Evolutionary conservation across 2,113 vertebrate genomes (phyloP).

Genomic region (Nannobrachium achirus): DNA sequence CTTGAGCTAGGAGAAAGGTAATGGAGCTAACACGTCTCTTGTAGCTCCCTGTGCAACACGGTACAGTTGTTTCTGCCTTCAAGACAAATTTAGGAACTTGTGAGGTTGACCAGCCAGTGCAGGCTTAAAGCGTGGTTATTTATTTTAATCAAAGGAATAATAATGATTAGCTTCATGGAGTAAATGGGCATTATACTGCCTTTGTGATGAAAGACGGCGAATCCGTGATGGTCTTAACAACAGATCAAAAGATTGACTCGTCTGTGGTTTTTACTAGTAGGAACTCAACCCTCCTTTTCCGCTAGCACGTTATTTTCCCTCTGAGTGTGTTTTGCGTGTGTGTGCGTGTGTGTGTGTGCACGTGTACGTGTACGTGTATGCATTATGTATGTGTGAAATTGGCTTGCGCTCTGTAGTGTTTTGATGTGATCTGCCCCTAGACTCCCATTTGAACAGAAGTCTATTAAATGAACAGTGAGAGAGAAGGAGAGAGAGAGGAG

Average conservation of each 20-base stretch:
- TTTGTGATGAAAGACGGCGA: slow-evolving; percentile 46
- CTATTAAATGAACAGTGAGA: background rate
- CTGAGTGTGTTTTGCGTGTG: slow-evolving; percentile 11
- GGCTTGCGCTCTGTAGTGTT: no score
- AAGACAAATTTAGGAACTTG: no score
- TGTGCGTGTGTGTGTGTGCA: slow-evolving; percentile 15
- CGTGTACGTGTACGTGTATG: slow-evolving; percentile 21
- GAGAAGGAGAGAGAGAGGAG: background rate
- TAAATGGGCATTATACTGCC: slow-evolving; percentile 1
- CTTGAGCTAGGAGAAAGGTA: no score
- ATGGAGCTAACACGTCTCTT: no score
- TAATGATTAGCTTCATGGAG: slow-evolving; percentile 14
- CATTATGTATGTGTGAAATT: background rate
- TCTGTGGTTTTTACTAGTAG: slow-evolving; percentile 50
- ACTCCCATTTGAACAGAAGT: no score
- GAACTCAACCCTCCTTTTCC: slow-evolving; percentile 36
- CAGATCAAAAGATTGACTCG: slow-evolving; percentile 48
- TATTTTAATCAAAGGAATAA: background rate
- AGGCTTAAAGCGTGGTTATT: background rate
- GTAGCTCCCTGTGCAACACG: no score
- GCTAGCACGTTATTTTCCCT: background rate
- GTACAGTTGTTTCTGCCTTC: no score
- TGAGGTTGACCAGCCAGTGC: no score
- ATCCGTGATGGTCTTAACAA: slow-evolving; percentile 32
- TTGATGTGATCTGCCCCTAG: no score